These are phyloP conservation scores for Ennomos quercinarius DNA, from an alignment of 2,888 invertebrate genomes.

Conservation along the genomic window DNA sequence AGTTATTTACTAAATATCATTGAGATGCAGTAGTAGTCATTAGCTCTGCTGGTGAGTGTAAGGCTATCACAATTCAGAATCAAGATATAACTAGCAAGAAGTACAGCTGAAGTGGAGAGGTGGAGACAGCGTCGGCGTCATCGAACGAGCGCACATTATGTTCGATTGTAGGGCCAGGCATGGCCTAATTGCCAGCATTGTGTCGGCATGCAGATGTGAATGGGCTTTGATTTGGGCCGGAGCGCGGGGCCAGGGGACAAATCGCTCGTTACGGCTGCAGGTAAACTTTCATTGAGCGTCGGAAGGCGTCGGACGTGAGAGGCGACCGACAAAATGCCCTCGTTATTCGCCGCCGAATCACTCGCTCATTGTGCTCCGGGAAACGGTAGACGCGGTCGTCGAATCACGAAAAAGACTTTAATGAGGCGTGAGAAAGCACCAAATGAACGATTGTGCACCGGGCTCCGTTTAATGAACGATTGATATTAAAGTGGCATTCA, in stretches of 20 bases:
- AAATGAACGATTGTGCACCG: constrained; percentile 82
- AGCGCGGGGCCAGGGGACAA: constrained; percentile 82
- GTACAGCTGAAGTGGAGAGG: constrained; percentile 42
- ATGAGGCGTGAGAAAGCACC: constrained; percentile 84
- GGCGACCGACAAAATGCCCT: constrained; percentile 85
- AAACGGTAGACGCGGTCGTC: constrained; percentile 84
- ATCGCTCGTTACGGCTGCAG: constrained; percentile 86
- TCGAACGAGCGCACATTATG: constrained; percentile 81
- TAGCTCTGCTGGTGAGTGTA: constrained; percentile 13
- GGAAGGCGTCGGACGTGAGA: constrained; percentile 86
- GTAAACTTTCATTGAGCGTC: constrained; percentile 86
- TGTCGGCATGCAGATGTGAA: constrained; percentile 86
- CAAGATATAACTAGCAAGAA: constrained; percentile 47
- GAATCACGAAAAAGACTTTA: constrained; percentile 84
- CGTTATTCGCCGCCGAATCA: constrained; percentile 86
- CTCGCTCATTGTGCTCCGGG: constrained; percentile 84
- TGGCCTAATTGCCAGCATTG: constrained; percentile 86
- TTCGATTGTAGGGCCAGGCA: constrained; percentile 82
- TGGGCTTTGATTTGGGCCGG: constrained; percentile 85
- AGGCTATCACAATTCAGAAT: constrained; percentile 15
- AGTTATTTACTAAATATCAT: not conserved
- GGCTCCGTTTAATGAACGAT: constrained; percentile 79
- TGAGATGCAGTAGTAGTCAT: constrained; percentile 2
- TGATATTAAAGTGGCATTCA: constrained; percentile 73
- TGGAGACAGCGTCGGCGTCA: constrained; percentile 55